Percentiles rank a stretch among this genome's conserved stretches.
These are phyloP conservation scores for Rhyacichthys aspro DNA, from an alignment of 2,797 vertebrate genomes.

Conservation along the genomic window DNA sequence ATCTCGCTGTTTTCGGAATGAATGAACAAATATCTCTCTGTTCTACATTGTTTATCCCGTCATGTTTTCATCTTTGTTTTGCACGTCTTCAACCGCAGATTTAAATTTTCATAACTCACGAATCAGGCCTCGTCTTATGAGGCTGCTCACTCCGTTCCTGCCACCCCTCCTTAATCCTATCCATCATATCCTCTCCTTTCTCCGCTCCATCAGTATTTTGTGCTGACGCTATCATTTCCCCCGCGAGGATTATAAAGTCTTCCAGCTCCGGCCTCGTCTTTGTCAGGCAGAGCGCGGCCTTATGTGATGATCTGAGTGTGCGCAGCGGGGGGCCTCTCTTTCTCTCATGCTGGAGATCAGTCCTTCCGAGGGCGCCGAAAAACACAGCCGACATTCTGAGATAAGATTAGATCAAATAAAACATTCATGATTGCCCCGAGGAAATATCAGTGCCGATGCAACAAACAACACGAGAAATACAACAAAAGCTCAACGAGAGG, in stretches of 20 bases:
- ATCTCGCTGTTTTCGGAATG: too few species aligned
- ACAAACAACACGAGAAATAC: conserved; percentile 29
- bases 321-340: conserved; percentile 33
- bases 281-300: conserved; percentile 37
- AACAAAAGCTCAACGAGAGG: conserved; percentile 4
- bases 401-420: conserved; percentile 50
- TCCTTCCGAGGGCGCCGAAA: conserved; percentile 27
- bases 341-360: conserved; percentile 18
- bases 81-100: neutral
- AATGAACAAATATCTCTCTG: too few species aligned
- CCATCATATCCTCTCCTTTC: neutral
- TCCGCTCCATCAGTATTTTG: neutral
- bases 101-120: neutral
- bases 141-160: neutral
- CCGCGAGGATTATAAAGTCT: conserved; percentile 16
- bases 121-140: neutral
- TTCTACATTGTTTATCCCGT: too few species aligned
- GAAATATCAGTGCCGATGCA: conserved; percentile 35
- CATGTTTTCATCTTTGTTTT: too few species aligned
- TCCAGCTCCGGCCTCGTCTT: conserved; percentile 20
- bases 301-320: conserved; percentile 45
- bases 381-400: conserved; percentile 39
- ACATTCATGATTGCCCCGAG: conserved; percentile 49
- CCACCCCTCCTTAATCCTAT: neutral
- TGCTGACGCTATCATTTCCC: neutral